Conservation (phyloP, 2,888 invertebrate species). For the Epirrita christyi region DNA sequence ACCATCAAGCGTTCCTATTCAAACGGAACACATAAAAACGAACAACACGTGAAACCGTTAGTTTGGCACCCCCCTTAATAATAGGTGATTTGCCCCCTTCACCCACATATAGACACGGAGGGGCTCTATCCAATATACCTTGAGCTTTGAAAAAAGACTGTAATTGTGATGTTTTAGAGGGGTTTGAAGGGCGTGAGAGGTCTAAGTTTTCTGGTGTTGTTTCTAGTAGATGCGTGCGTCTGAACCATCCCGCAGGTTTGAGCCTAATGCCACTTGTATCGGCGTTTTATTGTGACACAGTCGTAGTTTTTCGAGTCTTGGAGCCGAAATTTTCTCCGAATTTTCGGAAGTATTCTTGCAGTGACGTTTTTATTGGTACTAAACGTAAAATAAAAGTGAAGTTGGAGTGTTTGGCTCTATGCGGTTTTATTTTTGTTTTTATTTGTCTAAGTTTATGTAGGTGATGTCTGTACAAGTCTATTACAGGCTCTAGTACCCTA, state of each 20-base stretch:
- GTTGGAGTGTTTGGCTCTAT: conserved; percentile 72
- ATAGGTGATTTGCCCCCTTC: conserved; percentile 75
- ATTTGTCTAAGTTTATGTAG: conserved; percentile 39
- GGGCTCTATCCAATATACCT: conserved; percentile 50
- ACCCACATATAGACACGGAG: conserved; percentile 56
- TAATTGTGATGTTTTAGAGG: not conserved
- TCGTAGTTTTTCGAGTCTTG: conserved; percentile 60
- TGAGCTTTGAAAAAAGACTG: conserved; percentile 43
- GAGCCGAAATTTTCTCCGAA: conserved; percentile 64
- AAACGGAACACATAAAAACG: conserved; percentile 78
- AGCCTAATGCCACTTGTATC: conserved; percentile 80
- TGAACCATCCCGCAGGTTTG: conserved; percentile 68
- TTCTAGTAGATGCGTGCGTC: conserved; percentile 68
- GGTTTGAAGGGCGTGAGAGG: conserved; percentile 43
- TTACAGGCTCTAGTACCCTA: conserved; percentile 21
- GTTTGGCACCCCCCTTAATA: conserved; percentile 81
- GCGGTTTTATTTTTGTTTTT: conserved; percentile 60
- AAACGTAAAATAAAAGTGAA: conserved; percentile 72
- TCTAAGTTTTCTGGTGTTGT: conserved; percentile 48
- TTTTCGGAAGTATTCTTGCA: conserved; percentile 70
- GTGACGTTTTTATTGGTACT: conserved; percentile 77
- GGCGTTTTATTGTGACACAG: conserved; percentile 80
- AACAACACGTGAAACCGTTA: conserved; percentile 78
- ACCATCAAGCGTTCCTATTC: conserved; percentile 67
- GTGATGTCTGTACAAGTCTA: conserved; percentile 37